These are phyloP conservation scores for Vulpes ferrilata DNA, from an alignment of 2,113 vertebrate species.

Conservation along the genomic window DNA sequence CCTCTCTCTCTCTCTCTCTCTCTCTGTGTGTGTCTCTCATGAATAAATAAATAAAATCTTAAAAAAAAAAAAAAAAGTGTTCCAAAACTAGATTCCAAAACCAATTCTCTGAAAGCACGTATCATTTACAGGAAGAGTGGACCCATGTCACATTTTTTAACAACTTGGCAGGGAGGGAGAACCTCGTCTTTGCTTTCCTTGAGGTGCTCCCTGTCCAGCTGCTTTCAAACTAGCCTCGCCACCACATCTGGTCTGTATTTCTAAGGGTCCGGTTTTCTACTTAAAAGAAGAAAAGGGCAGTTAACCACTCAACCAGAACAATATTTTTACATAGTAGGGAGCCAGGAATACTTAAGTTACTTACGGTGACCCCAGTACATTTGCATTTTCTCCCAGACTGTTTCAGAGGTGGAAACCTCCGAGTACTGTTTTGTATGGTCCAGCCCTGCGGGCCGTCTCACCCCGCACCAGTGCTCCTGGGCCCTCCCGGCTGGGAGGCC, in stretches of 20 bases:
- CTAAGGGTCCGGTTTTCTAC: not conserved
- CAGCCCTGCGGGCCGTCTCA: not conserved
- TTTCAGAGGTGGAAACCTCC: not conserved
- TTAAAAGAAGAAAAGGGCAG: slow-evolving; percentile 33
- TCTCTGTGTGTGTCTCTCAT: no score
- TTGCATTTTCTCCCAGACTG: not conserved
- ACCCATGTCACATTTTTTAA: not conserved
- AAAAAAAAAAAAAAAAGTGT: not conserved
- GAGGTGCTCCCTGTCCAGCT: not conserved
- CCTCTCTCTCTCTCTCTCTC: no score
- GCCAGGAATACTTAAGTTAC: not conserved
- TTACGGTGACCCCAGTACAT: not conserved
- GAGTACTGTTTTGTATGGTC: not conserved
- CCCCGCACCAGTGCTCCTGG: no score
- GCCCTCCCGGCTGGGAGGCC: no score
- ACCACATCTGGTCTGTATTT: not conserved
- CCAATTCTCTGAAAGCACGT: not conserved
- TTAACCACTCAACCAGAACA: not conserved
- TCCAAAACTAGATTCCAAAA: slow-evolving; percentile 26
- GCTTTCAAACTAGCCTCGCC: not conserved
- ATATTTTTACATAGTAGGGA: not conserved
- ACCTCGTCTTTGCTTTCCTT: not conserved
- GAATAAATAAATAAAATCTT: no score
- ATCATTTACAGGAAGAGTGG: not conserved
- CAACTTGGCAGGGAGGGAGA: not conserved